Base-by-base conservation (phyloP, 2,888 invertebrate species). In the Zonitis immaculata region DNA sequence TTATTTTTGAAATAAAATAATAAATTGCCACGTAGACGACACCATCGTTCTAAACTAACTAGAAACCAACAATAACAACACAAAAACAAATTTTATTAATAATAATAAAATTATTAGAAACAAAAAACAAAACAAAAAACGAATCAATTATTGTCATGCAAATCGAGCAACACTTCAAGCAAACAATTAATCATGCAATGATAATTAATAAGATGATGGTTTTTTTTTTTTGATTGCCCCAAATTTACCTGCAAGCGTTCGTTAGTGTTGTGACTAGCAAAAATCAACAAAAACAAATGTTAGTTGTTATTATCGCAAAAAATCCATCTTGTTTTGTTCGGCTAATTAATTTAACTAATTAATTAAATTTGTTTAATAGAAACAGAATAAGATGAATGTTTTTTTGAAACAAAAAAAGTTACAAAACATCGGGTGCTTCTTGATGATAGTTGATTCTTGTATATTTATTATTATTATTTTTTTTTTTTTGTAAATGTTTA, bases 1-100 rank as follows among this genome's bases (percentile, higher is more conserved):
- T 88, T 85, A 44, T 89, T 89, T 76, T 94, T 94, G 72, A 95
- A 87, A 76, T 95, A 95, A 78, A 96, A 96, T 54, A 97, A 78
- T 12, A 96, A 80, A 77, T 96, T 97, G 54, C 96, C 96, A 65
- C 91, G 83, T 32, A 97, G 82, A 59, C 94, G 85, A 76, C 94
- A 95, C 91, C 94, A 95, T 71, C 91, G 80, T 73, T 90, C 89
- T 65, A 85, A 79, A 72, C 83, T 88, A 63, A 87, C 91, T 91
- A 77, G 46, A 63, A 28, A 66, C 70, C 39, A 61, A 18, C 18
- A 42, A 22, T 39, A 5, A 43, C 1, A 32, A 2, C 22, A 22
- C 3, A 22, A 22, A 22, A n/a, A n/a, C n/a, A n/a, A n/a, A n/a
- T n/a, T n/a, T 22, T 22, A 22, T 4, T 5, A 22, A 22, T 5